Base-by-base conservation (phyloP, 2,888 invertebrate species). In the Volucella inflata region DNA sequence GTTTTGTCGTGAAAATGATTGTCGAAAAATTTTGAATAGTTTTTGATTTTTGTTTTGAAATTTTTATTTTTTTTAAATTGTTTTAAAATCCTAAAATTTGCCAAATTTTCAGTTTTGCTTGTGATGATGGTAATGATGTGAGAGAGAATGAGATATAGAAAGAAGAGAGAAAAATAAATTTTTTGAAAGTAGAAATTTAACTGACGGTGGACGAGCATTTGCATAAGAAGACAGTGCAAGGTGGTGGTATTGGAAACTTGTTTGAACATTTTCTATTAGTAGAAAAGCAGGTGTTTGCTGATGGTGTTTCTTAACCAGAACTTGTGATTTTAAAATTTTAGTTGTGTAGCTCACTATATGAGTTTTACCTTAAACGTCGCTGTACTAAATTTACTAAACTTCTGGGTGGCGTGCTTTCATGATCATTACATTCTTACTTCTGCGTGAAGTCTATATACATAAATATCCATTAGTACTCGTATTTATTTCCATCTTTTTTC, bases 1-100 rank as follows among this genome's bases (percentile, higher is more conserved):
- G 71, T 72, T 68, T 85, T 81, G 68, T 72, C 55, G 81, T 81
- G 85, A 81, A 85, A 85, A 81, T 85, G 85, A 85, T 85, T 85
- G 85, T 85, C 85, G 81, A 85, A 77, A 81, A 85, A 81, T 85
- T 85, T 85, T 76, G 72, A 85, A 77, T 82, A 40, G 55, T 72
- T 71, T 76, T 51, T 36, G n/a, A 6, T 21, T 21, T 38, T 36
- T 36, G n/a, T 59, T 59, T 16, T 16, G 14, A 21, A 21, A 21
- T 21, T 21, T 21, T 21, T 21, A 2, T 40, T 65, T 68, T 30
- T 42, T 53, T 9, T 38, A n/a, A n/a, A n/a, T 40, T 36, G 0
- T 59, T 38, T 76, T 83, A 6, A 6, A 30, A 65, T 78, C 79
- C 78, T 48, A 67, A 78, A 79, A 60, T 36, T 83, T 75, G 75